These are phyloP conservation scores for Falco peregrinus DNA, from an alignment of 2,797 vertebrate species.

Conservation along the genomic window DNA sequence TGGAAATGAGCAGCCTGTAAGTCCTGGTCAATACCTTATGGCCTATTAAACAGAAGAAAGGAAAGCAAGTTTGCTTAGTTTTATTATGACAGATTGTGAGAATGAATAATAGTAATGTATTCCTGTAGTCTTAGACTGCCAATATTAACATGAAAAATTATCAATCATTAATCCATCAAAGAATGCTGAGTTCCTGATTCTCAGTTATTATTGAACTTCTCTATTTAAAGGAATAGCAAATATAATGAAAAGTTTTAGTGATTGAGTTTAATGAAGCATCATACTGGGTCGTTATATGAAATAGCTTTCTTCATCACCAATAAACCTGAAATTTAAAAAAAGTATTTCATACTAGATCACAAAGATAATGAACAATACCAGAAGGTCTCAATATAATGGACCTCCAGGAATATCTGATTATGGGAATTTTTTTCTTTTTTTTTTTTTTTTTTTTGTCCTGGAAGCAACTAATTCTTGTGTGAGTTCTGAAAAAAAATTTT, in stretches of 20 bases:
- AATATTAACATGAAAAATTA: conserved; percentile 75
- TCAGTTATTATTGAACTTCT: conserved; percentile 63
- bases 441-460: background rate
- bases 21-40: conserved; percentile 72
- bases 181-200: conserved; percentile 47
- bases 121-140: conserved; percentile 57
- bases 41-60: conserved; percentile 75
- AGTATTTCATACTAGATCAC: background rate
- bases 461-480: background rate
- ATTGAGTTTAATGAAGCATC: conserved; percentile 32
- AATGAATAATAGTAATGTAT: conserved; percentile 64
- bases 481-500: background rate
- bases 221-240: conserved; percentile 53
- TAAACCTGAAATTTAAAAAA: conserved; percentile 17
- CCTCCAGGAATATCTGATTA: background rate
- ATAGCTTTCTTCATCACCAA: conserved; percentile 24
- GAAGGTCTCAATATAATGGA: background rate
- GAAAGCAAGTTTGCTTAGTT: conserved; percentile 64
- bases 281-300: conserved; percentile 19
- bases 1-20: conserved; percentile 57
- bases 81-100: conserved; percentile 54
- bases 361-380: conserved; percentile 7
- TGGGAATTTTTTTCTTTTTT: background rate
- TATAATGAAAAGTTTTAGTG: conserved; percentile 60
- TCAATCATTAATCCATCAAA: conserved; percentile 73